Percentiles rank a stretch among this genome's conserved stretches.
Evolutionary conservation across 2,888 invertebrate genomes (phyloP).

Genomic region (Chaitophorus viminalis): DNA sequence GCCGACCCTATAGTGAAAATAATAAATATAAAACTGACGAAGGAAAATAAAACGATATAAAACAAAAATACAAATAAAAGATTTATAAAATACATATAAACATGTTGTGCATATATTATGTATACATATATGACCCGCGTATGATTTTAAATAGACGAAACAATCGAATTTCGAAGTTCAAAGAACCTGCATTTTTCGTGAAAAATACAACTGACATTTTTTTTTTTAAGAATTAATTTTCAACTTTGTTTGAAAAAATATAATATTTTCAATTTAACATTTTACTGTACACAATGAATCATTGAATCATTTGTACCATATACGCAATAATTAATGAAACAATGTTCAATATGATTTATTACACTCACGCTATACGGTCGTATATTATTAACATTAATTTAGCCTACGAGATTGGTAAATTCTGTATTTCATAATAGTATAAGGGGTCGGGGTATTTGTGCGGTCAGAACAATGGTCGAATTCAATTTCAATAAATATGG

Average conservation of each 20-base stretch:
- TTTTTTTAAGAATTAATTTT: not conserved
- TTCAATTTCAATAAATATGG: not conserved
- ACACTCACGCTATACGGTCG: not conserved
- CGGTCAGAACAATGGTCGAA: constrained; percentile 16
- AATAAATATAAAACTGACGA: too few relatives aligned
- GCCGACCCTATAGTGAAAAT: too few relatives aligned
- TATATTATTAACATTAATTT: constrained; percentile 30
- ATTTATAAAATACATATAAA: too few relatives aligned
- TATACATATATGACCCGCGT: too few relatives aligned
- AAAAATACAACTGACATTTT: not conserved
- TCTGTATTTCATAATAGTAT: not conserved
- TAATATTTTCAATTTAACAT: not conserved
- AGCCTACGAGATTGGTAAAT: constrained; percentile 25
- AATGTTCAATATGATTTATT: constrained; percentile 13
- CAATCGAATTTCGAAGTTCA: not conserved
- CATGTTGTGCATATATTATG: too few relatives aligned
- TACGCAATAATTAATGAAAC: constrained; percentile 5
- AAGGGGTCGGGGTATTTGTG: constrained; percentile 4
- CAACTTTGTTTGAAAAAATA: not conserved
- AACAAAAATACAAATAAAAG: too few relatives aligned
- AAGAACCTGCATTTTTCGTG: too few relatives aligned
- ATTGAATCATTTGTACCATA: not conserved
- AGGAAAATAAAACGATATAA: too few relatives aligned
- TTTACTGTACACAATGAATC: not conserved
- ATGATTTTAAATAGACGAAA: not conserved